Conservation (phyloP, 2,113 vertebrate species). For the Polypterus senegalus region DNA sequence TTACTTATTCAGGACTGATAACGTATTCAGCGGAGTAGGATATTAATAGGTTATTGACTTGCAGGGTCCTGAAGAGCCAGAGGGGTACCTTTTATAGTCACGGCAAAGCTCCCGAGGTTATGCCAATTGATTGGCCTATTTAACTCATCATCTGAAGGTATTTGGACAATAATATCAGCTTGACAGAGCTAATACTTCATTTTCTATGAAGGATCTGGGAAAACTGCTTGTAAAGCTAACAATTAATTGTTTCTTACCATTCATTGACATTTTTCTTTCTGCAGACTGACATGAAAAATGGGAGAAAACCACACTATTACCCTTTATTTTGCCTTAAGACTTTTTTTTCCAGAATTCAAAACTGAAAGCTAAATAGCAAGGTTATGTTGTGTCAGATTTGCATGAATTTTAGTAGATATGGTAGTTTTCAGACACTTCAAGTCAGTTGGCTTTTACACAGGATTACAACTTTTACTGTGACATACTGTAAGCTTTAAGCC, state of each 20-base stretch:
- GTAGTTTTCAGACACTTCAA: too few species aligned
- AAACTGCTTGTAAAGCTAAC: background rate
- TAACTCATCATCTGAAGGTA: slow-evolving; percentile 66
- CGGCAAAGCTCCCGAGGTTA: slow-evolving; percentile 60
- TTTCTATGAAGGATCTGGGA: slow-evolving; percentile 35
- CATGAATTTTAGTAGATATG: too few species aligned
- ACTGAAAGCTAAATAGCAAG: too few species aligned
- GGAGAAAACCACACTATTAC: too few species aligned
- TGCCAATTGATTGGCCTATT: slow-evolving; percentile 68
- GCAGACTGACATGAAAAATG: too few species aligned
- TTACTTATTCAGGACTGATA: background rate
- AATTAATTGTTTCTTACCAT: background rate
- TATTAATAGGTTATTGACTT: slow-evolving; percentile 77
- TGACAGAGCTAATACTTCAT: slow-evolving; percentile 73
- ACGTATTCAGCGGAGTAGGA: slow-evolving; percentile 41
- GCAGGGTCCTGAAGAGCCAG: slow-evolving; percentile 58
- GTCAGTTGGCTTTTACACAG: too few species aligned
- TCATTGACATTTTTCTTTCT: too few species aligned
- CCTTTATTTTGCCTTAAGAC: too few species aligned
- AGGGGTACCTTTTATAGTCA: slow-evolving; percentile 49
- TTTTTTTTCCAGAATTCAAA: too few species aligned
- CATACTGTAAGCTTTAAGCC: too few species aligned
- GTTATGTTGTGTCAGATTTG: too few species aligned
- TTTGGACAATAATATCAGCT: slow-evolving; percentile 64
- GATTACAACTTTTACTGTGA: too few species aligned